Evolutionary conservation across 2,797 vertebrate genomes (phyloP), one percentile per base, ranked within the genome.

Genomic region (Acestrorhynchus altus): DNA sequence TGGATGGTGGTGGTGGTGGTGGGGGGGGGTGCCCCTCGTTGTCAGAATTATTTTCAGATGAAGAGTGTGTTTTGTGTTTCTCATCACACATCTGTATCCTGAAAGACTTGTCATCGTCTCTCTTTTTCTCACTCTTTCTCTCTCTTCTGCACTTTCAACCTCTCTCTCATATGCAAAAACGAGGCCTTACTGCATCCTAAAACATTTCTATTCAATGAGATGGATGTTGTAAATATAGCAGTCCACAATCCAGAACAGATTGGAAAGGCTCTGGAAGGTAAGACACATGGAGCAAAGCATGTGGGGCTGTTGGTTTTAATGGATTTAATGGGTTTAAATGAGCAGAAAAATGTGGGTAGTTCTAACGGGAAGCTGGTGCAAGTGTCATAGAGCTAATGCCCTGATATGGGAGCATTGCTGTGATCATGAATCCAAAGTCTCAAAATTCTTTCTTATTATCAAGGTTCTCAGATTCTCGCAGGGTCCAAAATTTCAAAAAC

Each of bases 41-140:
- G 84, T 87, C 79, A 86, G 74, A 88, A 87, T 82, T 77, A 71
- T 70, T 87, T 83, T 87, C 67, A 80, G 76, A 85, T 87, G 76
- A 86, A 80, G 80, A 51, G 84, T 72, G 63, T 72, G 54, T 77
- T 85, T 84, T 79, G 52, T 35, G 31, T 81, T 82, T 74, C 44
- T 57, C 74, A 77, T 77, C 70, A 70, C 77, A 70, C 16, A 46
- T 28, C 65, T 28, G 35, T 56, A 69, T 82, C 83, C 68, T 68
- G 72, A 81, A 72, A 71, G 24, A 26, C 46, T 51, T 47, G 64
- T 68, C 65, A 24, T 76, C 13, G 40, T 15, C 22, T 68, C 42
- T 59, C 22, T 66, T 24, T 51, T 22, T n/a, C 47, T 35, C 26
- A 5, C 26, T 56, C 8, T 57, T 13, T 67, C 63, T 31, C 28